These are phyloP conservation scores for Pseudorectes ferrugineus DNA, from an alignment of 2,113 vertebrate genomes.

Conservation along the genomic window DNA sequence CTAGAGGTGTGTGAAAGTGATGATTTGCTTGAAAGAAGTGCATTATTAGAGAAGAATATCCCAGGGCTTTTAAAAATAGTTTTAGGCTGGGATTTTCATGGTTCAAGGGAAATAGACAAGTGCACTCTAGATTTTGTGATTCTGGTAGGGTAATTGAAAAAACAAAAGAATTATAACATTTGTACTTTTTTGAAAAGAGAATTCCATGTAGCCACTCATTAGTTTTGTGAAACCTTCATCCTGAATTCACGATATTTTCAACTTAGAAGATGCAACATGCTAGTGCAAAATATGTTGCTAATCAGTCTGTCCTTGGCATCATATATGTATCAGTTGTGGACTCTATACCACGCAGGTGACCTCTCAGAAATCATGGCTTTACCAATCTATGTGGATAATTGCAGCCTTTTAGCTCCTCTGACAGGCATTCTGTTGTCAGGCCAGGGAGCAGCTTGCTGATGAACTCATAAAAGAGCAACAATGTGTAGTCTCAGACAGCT, in stretches of 20 bases:
- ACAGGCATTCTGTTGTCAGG: background rate
- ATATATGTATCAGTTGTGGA: background rate
- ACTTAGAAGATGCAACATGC: background rate
- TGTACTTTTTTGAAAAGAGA: background rate
- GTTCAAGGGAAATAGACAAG: background rate
- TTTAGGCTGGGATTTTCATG: background rate
- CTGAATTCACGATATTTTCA: background rate
- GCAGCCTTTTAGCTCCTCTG: background rate
- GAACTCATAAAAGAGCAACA: background rate
- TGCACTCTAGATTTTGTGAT: background rate
- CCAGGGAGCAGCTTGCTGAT: background rate
- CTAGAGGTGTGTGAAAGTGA: background rate
- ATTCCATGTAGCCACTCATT: background rate
- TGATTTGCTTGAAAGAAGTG: background rate
- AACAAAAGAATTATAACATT: fast-evolving
- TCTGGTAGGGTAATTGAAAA: background rate
- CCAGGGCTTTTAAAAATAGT: background rate
- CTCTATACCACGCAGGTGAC: background rate
- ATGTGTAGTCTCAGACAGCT: background rate
- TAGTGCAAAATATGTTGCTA: background rate
- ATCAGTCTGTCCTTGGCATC: background rate
- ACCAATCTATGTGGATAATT: background rate
- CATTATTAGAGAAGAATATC: background rate
- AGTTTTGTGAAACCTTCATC: background rate
- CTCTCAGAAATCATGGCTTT: background rate